Conservation (phyloP, 2,888 invertebrate species). For the Penaeus monodon region DNA sequence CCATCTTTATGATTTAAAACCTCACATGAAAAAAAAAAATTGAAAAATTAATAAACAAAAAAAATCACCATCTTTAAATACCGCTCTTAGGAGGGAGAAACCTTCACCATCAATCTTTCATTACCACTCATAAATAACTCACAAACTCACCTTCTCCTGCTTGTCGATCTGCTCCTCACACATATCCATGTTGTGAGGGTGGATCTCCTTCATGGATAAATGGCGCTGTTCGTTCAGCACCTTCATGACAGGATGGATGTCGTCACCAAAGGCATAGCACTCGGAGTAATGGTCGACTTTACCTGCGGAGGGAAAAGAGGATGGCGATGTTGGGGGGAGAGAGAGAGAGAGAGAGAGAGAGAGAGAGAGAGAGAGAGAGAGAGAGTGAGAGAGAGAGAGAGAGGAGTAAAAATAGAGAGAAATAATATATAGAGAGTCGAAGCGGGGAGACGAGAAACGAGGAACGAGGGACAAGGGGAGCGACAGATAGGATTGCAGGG, state of each 20-base stretch:
- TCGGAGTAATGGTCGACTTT: conserved; percentile 65
- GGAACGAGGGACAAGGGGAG: neutral
- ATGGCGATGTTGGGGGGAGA: neutral
- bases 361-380: neutral
- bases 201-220: conserved; percentile 64
- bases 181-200: conserved; percentile 65
- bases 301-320: conserved; percentile 49
- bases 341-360: neutral
- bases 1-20: too few species aligned
- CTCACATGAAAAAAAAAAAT: too few species aligned
- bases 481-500: neutral
- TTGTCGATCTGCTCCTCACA: conserved; percentile 65
- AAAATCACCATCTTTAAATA: too few species aligned
- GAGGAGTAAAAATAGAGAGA: neutral
- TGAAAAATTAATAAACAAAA: too few species aligned
- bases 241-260: conserved; percentile 65
- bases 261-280: conserved; percentile 65
- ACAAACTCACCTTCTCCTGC: conserved; percentile 60
- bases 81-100: too few species aligned
- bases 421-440: neutral
- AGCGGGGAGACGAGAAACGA: neutral
- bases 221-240: conserved; percentile 63
- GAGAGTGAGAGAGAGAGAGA: neutral
- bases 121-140: neutral
- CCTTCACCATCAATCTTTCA: too few species aligned